phyloP scores from a whole-genome alignment of 2,113 vertebrate genomes.

The Petromus typicus region DNA sequence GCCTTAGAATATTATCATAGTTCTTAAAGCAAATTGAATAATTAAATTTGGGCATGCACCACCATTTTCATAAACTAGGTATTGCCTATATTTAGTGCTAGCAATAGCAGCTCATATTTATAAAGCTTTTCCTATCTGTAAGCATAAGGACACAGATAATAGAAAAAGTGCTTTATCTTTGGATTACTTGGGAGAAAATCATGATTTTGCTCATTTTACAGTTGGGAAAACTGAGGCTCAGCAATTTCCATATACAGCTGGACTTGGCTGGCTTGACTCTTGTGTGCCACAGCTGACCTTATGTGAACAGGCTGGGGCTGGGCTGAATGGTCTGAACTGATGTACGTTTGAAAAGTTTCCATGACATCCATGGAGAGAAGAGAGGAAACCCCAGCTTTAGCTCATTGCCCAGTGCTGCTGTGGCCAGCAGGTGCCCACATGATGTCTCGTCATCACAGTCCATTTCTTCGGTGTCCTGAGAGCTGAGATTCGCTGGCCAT shows the following conservation, averaged over 20 bases:
- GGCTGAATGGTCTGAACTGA: background rate
- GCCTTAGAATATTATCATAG: background rate
- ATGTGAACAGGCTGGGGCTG: background rate
- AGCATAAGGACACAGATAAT: background rate
- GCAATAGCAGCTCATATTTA: background rate
- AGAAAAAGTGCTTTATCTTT: background rate
- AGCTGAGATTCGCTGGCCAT: background rate
- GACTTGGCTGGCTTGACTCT: background rate
- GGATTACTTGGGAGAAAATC: background rate
- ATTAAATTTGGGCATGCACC: background rate
- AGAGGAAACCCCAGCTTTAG: background rate
- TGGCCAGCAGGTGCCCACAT: background rate
- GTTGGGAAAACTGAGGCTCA: background rate
- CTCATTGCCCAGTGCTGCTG: too few species aligned
- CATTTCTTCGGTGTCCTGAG: background rate
- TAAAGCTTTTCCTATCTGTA: background rate
- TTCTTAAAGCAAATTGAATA: background rate
- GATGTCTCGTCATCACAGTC: background rate
- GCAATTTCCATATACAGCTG: background rate
- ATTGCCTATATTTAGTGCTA: background rate
- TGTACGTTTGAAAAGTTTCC: background rate
- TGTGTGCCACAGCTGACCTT: background rate
- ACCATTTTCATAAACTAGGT: background rate
- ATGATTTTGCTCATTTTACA: background rate
- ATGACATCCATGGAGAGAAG: background rate